Evolutionary conservation across 2,888 invertebrate species (phyloP), one percentile per base, ranked within the genome.

Genomic region (Drepana falcataria): DNA sequence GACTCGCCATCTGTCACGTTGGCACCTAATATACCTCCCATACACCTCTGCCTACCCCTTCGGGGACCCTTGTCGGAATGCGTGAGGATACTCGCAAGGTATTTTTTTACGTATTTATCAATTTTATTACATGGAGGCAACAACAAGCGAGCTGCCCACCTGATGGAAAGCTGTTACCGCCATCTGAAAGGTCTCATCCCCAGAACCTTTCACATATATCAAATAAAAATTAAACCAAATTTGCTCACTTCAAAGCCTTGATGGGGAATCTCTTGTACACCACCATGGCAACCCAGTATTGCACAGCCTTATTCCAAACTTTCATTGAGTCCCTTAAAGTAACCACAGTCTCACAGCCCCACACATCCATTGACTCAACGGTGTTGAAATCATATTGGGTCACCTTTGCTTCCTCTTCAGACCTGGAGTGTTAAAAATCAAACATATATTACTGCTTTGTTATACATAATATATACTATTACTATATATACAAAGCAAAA

Each of bases 221-320:
- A 52, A 58, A 40, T 35, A 52, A 49, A 80, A 21, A 21, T 21
- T 21, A 21, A 21, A 21, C 21, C 21, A 21, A 21, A 21, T 21
- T 21, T 21, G 21, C 87, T 83, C 68, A 92, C 92, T 92, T 92
- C 53, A 91, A 79, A 52, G 68, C 68, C 63, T 86, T 89, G 5
- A 87, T 54, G 7, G 97, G 96, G 70, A 97, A 95, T 64, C 96
- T 91, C 73, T 96, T 96, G 81, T 99, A 98, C 2, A 99, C 94
- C 76, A 95, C 96, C 61, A 95, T 94, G 0, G 98, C 98, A 67
- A 99, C 93, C 99, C 99, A 99, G 81, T 97, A 98, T 80, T 99
- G 99, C 0, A 99, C 95, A 47, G 96, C 96, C 73, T 96, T 96
- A 80, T 99, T 99, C 99, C 99, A 99, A 53, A 95, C 94, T 72